These are phyloP conservation scores for Meandrusa payeni DNA, from an alignment of 2,888 invertebrate species.

Conservation along the genomic window DNA sequence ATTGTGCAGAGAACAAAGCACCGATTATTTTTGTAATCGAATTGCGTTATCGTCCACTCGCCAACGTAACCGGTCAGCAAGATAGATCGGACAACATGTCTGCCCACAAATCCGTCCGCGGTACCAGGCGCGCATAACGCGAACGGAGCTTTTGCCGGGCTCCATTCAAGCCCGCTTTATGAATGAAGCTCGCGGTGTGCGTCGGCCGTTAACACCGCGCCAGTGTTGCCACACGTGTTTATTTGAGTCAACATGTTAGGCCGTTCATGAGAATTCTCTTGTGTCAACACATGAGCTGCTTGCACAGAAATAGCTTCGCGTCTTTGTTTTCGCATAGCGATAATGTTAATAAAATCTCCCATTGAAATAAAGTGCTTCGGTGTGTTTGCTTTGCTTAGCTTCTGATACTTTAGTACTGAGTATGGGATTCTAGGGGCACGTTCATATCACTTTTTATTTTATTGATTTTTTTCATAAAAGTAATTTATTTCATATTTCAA, in stretches of 20 bases:
- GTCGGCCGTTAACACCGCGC: slow-evolving; percentile 37
- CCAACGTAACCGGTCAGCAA: slow-evolving; percentile 37
- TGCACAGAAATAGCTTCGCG: slow-evolving; percentile 66
- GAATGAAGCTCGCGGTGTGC: slow-evolving; percentile 64
- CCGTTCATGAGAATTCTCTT: slow-evolving; percentile 79
- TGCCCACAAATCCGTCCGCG: slow-evolving; percentile 55
- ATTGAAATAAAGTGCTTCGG: slow-evolving; percentile 20
- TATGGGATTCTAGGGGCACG: too few species aligned
- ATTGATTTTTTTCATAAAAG: too few species aligned
- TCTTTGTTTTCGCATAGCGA: slow-evolving; percentile 66
- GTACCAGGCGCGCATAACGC: slow-evolving; percentile 66
- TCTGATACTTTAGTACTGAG: slow-evolving; percentile 17
- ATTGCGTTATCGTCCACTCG: slow-evolving; percentile 28
- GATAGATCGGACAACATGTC: slow-evolving; percentile 66
- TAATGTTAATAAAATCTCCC: slow-evolving; percentile 32
- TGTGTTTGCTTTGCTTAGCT: slow-evolving; percentile 19
- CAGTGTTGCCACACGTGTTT: slow-evolving; percentile 67
- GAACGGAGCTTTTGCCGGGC: slow-evolving; percentile 55
- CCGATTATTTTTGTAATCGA: slow-evolving; percentile 19
- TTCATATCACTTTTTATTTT: too few species aligned
- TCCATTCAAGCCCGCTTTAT: slow-evolving; percentile 56
- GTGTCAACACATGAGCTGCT: slow-evolving; percentile 69
- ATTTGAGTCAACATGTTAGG: slow-evolving; percentile 65
- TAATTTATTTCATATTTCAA: too few species aligned
- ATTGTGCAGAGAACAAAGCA: slow-evolving; percentile 12